Evolutionary conservation across 2,797 vertebrate genomes (phyloP).

Genomic region (Crenichthys baileyi): DNA sequence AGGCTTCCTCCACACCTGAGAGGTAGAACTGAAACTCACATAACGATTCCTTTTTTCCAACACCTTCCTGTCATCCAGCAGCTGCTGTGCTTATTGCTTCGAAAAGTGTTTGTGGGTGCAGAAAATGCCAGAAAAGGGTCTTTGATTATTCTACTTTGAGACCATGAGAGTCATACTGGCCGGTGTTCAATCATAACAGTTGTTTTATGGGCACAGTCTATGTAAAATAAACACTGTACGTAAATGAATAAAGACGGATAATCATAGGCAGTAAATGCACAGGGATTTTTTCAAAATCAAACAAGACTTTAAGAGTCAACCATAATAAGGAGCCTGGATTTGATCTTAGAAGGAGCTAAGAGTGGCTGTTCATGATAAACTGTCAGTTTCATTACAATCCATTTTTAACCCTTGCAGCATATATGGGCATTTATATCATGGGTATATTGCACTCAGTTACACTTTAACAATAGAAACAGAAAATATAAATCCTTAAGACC

Average conservation of each 20-base stretch:
- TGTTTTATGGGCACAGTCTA: constrained; percentile 6
- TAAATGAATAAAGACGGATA: constrained; percentile 5
- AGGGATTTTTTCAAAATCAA: background rate
- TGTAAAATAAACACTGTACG: constrained; percentile 14
- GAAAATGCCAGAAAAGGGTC: constrained; percentile 15
- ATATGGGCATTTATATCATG: background rate
- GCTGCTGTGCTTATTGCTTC: constrained; percentile 17
- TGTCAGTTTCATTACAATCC: background rate
- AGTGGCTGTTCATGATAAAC: background rate
- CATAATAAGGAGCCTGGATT: background rate
- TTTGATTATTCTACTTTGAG: constrained; percentile 32
- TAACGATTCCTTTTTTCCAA: background rate
- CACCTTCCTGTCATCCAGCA: constrained; percentile 28
- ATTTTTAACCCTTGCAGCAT: background rate
- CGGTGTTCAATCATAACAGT: constrained; percentile 4
- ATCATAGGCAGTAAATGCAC: background rate
- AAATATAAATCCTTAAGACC: background rate
- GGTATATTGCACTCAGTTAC: background rate
- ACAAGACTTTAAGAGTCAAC: background rate
- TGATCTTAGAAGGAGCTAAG: background rate
- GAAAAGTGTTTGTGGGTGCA: constrained; percentile 26
- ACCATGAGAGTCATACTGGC: constrained; percentile 5
- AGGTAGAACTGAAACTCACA: constrained; percentile 78
- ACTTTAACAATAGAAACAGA: background rate
- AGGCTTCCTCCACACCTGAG: constrained; percentile 74